A percentile compares a stretch with the other conserved stretches of the same genome.
Evolutionary conservation across 2,113 vertebrate genomes (phyloP).

Genomic region (Brachypteracias leptosomus): DNA sequence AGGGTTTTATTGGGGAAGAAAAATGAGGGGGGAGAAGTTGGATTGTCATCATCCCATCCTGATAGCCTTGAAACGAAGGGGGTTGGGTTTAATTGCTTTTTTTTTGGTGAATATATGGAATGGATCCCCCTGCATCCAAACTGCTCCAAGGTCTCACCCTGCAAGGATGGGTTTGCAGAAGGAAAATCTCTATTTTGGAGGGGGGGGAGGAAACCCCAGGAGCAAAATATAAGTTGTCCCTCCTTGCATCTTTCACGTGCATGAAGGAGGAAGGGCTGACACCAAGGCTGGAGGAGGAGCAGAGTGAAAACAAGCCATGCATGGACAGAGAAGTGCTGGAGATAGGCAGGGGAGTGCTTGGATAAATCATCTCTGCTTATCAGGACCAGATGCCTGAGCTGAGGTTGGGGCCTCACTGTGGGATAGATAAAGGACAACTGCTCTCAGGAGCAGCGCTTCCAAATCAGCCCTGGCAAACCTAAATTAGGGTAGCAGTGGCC

Average conservation of each 20-base stretch:
- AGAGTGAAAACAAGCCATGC: not conserved
- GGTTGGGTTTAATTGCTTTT: not conserved
- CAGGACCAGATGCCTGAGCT: conserved; percentile 9
- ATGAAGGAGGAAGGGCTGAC: not conserved
- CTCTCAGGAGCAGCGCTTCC: not conserved
- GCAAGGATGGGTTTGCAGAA: not conserved
- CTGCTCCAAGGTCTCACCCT: not conserved
- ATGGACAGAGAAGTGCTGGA: not conserved
- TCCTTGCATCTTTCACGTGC: not conserved
- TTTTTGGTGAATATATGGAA: not conserved
- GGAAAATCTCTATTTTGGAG: not conserved
- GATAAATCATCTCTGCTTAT: conserved; percentile 32
- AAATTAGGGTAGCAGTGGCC: not conserved
- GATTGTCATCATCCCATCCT: not conserved
- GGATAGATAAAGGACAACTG: not conserved
- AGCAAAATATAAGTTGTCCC: not conserved
- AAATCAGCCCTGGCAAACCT: not conserved
- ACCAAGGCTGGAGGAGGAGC: not conserved
- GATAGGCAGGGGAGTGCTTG: not conserved
- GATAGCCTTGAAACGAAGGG: not conserved
- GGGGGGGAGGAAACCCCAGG: not conserved
- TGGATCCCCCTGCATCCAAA: not conserved
- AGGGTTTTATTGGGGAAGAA: conserved; percentile 7
- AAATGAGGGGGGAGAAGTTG: not conserved
- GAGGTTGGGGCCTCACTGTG: not conserved